Percentiles rank a stretch among this genome's conserved stretches.
These are phyloP conservation scores for Acropternis orthonyx DNA, from an alignment of 2,797 vertebrate species.

Conservation along the genomic window DNA sequence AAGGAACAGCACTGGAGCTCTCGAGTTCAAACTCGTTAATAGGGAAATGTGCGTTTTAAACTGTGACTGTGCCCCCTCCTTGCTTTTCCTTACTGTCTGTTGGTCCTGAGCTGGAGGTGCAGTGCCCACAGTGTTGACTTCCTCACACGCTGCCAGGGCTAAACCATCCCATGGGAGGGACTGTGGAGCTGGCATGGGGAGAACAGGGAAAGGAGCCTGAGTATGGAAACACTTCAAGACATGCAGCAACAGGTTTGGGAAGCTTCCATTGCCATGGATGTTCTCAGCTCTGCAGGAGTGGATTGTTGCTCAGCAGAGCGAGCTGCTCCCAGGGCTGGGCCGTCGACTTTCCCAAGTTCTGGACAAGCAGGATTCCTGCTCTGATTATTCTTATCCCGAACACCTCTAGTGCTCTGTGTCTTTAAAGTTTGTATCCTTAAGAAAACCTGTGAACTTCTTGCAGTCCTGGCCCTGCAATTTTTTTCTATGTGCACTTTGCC, in stretches of 20 bases:
- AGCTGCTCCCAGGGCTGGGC: background rate
- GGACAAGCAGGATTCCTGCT: background rate
- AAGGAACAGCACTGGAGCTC: background rate
- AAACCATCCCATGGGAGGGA: rapidly evolving
- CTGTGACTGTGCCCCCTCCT: background rate
- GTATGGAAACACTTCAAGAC: background rate
- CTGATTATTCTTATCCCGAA: background rate
- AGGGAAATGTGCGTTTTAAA: background rate
- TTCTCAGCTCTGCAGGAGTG: background rate
- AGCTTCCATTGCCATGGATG: rapidly evolving
- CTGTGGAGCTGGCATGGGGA: background rate
- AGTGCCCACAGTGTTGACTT: background rate
- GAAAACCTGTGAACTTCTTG: background rate
- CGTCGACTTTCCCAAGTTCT: background rate
- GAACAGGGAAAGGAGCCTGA: rapidly evolving
- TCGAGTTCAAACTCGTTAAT: rapidly evolving
- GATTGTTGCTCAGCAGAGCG: background rate
- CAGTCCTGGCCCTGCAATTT: background rate
- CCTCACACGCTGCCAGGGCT: rapidly evolving
- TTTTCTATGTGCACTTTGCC: background rate
- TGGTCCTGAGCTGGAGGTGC: background rate
- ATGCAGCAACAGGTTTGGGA: background rate
- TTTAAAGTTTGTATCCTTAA: background rate
- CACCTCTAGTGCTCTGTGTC: background rate
- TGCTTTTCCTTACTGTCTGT: background rate